Conservation (phyloP, 2,797 vertebrate species). For the Sparidentex hasta region DNA sequence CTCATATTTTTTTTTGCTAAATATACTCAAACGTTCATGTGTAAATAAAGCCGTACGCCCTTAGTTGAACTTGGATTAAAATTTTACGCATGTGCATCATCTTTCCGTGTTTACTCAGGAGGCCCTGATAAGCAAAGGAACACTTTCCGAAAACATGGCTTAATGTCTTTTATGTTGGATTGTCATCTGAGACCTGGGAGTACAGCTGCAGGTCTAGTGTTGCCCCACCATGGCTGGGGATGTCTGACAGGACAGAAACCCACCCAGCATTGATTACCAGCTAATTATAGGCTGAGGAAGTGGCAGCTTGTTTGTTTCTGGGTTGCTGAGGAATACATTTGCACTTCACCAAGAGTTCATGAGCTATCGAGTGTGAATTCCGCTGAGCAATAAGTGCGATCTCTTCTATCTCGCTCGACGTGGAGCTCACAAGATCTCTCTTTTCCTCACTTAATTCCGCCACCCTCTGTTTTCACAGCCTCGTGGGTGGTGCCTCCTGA, state of each 20-base stretch:
- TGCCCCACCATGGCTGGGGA: slow-evolving; percentile 63
- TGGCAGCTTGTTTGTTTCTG: slow-evolving; percentile 88
- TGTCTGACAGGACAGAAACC: slow-evolving; percentile 75
- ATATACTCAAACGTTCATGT: background rate
- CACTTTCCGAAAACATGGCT: slow-evolving; percentile 45
- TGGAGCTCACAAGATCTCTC: slow-evolving; percentile 58
- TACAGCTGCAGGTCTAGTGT: slow-evolving; percentile 73
- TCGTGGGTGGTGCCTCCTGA: slow-evolving; percentile 79
- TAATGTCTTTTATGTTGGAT: slow-evolving; percentile 58
- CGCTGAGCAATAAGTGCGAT: slow-evolving; percentile 82
- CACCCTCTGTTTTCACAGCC: slow-evolving; percentile 83
- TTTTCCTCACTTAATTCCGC: slow-evolving; percentile 78
- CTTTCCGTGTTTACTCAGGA: slow-evolving; percentile 31
- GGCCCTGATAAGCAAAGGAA: background rate
- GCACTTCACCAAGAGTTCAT: slow-evolving; percentile 83
- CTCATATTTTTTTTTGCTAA: background rate
- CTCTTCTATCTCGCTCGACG: slow-evolving; percentile 64
- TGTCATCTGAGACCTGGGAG: slow-evolving; percentile 64
- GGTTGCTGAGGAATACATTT: slow-evolving; percentile 89
- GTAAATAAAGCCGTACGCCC: background rate
- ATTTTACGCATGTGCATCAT: background rate
- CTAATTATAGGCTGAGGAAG: slow-evolving; percentile 89
- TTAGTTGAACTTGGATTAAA: background rate
- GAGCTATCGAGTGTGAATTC: slow-evolving; percentile 85
- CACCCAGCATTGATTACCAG: slow-evolving; percentile 85